Evolutionary conservation across 2,888 invertebrate species (phyloP).

Genomic region (Anthrax anthrax): DNA sequence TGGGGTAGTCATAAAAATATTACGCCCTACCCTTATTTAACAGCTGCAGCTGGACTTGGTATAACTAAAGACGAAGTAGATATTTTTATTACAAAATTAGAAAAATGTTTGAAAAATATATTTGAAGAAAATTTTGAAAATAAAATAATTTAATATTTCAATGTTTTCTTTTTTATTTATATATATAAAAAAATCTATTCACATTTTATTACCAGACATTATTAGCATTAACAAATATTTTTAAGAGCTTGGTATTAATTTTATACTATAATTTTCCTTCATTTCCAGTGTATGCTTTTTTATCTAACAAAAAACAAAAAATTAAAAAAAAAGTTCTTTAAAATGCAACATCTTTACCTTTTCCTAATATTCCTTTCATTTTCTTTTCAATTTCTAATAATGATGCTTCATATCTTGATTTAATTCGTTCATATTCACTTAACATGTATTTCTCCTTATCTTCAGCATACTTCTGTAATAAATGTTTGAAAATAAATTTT

Average conservation of each 20-base stretch:
- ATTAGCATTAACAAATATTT: too few relatives aligned
- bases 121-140: background rate
- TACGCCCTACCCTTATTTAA: conserved; percentile 43
- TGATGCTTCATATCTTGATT: conserved; percentile 39
- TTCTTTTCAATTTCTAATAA: conserved; percentile 22
- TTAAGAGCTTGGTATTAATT: too few relatives aligned
- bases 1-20: conserved; percentile 49
- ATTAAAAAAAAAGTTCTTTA: background rate
- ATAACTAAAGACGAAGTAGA: conserved; percentile 52
- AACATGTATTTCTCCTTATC: conserved; percentile 49
- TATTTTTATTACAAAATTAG: conserved; percentile 47
- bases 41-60: conserved; percentile 59
- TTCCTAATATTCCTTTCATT: conserved; percentile 17
- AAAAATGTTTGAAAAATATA: conserved; percentile 39
- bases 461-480: conserved; percentile 42
- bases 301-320: background rate
- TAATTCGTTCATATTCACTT: conserved; percentile 47
- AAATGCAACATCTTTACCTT: conserved; percentile 1
- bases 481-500: background rate
- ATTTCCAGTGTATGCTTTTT: conserved; percentile 10
- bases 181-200: too few relatives aligned
- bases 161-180: too few relatives aligned
- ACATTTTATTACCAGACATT: too few relatives aligned
- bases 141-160: too few relatives aligned
- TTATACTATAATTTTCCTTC: conserved; percentile 1